Evolutionary conservation across 2,888 invertebrate species (phyloP), one percentile per base, ranked within the genome.

Genomic region (Magallana nippona): DNA sequence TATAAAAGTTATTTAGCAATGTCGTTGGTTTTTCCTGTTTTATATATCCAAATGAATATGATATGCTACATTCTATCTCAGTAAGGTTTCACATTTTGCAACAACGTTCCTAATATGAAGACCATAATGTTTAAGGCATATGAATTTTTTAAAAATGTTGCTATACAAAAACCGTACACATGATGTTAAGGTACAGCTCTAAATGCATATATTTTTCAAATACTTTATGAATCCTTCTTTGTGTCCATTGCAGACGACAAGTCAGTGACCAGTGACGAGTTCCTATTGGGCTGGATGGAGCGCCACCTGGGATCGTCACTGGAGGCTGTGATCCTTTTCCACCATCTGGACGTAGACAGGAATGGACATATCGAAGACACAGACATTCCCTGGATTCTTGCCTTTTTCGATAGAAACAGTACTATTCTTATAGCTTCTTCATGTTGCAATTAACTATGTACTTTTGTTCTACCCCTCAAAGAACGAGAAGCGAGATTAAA

Each of bases 331-430:
- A 56, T 83, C 8, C 19, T 85, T 17, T 85, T 85, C 32, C 81
- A 82, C 17, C 83, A 84, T 71, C 78, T 85, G 10, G 85, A 85
- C 58, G 85, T 85, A 10, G 80, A 85, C 57, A 60, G 62, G 5
- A 78, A 82, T 80, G 85, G 85, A 3, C 56, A 58, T 19, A 85
- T 83, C 22, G 79, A 82, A 55, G 83, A 85, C 13, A 27, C 19
- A n/a, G 85, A 85, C 44, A 56, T 85, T 15, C 83, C 85, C 19
- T 85, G 71, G 58, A 85, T 85, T 32, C 44, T 83, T 3, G 17
- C 60, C 15, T 85, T 85, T 57, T 85, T 85, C 58, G 85, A 85
- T 32, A 82, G 85, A 62, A 80, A 84, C 44, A 22, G 85, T 85
- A 78, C 79, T 83, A 27, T 0, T 32, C 71, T 27, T 27, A 27